Percentiles rank a stretch among this genome's conserved stretches.
phyloP scores from a whole-genome alignment of 2,888 invertebrate genomes.

The Quadriops clusia region DNA sequence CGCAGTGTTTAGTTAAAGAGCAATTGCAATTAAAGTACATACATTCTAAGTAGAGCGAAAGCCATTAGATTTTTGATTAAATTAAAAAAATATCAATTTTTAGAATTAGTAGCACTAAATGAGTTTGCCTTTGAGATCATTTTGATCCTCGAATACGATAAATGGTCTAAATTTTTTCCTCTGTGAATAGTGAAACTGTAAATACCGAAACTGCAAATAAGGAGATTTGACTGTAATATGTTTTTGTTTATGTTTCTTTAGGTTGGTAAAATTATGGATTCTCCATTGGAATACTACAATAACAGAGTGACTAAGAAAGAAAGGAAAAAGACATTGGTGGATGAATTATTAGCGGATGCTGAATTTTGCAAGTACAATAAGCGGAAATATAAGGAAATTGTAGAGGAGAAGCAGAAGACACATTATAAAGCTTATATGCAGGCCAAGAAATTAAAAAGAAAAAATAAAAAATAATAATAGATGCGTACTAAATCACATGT shows the following conservation, averaged over 20 bases:
- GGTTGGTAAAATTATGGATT: slow-evolving; percentile 73
- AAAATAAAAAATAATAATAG: slow-evolving; percentile 37
- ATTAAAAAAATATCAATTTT: too few relatives aligned
- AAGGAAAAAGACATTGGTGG: slow-evolving; percentile 81
- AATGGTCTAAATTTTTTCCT: too few relatives aligned
- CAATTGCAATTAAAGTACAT: too few relatives aligned
- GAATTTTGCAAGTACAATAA: slow-evolving; percentile 73
- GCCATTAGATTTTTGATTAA: too few relatives aligned
- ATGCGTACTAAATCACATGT: too few relatives aligned
- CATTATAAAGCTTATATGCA: slow-evolving; percentile 54
- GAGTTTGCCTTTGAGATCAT: too few relatives aligned
- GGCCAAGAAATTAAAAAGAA: slow-evolving; percentile 61
- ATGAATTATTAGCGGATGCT: slow-evolving; percentile 84
- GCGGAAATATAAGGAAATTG: slow-evolving; percentile 65
- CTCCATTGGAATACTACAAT: slow-evolving; percentile 76
- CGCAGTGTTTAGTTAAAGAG: too few relatives aligned
- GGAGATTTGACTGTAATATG: slow-evolving; percentile 5
- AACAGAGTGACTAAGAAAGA: slow-evolving; percentile 75
- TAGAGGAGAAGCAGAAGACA: slow-evolving; percentile 55
- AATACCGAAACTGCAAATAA: too few relatives aligned
- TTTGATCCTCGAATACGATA: too few relatives aligned
- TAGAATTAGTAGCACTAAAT: too few relatives aligned
- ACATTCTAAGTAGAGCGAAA: too few relatives aligned
- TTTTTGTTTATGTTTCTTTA: slow-evolving; percentile 29
- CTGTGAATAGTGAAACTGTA: too few relatives aligned